Percentiles rank a stretch among this genome's conserved stretches.
Evolutionary conservation across 2,797 vertebrate species (phyloP).

Genomic region (Macropodus opercularis): DNA sequence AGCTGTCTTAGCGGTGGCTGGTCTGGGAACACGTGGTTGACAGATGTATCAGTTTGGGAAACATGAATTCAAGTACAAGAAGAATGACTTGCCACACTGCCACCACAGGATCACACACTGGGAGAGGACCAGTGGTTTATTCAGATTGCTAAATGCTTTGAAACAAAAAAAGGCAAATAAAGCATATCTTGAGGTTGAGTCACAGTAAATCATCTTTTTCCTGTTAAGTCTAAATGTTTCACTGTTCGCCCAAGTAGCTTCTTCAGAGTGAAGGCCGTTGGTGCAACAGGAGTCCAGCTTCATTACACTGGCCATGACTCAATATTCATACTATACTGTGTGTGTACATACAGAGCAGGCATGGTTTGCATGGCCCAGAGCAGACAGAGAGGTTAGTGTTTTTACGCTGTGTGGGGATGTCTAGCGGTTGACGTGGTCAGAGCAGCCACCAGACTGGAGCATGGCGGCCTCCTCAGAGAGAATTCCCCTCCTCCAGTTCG

Average conservation of each 20-base stretch:
- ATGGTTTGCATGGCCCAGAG: background rate
- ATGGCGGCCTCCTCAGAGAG: constrained; percentile 21
- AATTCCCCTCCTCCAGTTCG: constrained; percentile 47
- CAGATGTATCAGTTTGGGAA: constrained; percentile 63
- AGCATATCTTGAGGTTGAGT: too few species aligned
- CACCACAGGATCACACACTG: constrained; percentile 29
- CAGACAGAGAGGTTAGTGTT: constrained; percentile 36
- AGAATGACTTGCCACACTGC: constrained; percentile 10
- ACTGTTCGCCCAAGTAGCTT: too few species aligned
- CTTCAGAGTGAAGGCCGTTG: too few species aligned
- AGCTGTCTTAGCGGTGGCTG: constrained; percentile 37
- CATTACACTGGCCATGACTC: too few species aligned
- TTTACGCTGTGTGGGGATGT: constrained; percentile 38
- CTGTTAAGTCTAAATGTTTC: too few species aligned
- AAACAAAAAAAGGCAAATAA: constrained; percentile 2
- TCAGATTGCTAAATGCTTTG: constrained; percentile 3
- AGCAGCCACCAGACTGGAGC: constrained; percentile 46
- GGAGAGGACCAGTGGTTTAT: constrained; percentile 23
- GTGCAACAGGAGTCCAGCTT: too few species aligned
- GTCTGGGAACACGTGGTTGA: constrained; percentile 67
- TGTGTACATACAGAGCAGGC: too few species aligned
- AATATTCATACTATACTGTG: too few species aligned
- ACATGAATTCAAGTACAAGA: constrained; percentile 33
- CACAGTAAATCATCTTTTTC: too few species aligned
- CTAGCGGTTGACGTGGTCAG: constrained; percentile 55